These are phyloP conservation scores for Augochlora pura DNA, from an alignment of 1,140 invertebrate species.

Conservation along the genomic window DNA sequence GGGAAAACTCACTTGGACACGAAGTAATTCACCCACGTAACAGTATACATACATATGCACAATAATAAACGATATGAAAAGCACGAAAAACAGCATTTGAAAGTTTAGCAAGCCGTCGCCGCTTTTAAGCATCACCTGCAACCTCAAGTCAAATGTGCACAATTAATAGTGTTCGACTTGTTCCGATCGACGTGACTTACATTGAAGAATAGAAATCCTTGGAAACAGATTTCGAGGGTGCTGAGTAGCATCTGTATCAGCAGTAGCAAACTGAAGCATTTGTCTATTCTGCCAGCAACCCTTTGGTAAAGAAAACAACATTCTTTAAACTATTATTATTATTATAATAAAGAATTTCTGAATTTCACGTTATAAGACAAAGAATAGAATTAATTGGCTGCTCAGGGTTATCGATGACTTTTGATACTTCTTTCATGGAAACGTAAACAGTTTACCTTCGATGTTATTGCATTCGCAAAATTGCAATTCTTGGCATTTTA, in stretches of 20 bases:
- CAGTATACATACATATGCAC: conserved; percentile 51
- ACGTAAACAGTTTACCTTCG: too few species aligned
- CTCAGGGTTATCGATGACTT: not conserved
- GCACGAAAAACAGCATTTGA: conserved; percentile 24
- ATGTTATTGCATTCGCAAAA: too few species aligned
- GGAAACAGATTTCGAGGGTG: conserved; percentile 52
- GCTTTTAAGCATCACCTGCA: conserved; percentile 16
- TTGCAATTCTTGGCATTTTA: too few species aligned
- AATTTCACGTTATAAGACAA: not conserved
- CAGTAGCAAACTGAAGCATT: conserved; percentile 52
- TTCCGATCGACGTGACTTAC: conserved; percentile 17
- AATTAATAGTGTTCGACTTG: not conserved
- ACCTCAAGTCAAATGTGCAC: not conserved
- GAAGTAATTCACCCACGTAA: conserved; percentile 51
- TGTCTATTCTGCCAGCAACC: conserved; percentile 38
- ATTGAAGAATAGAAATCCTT: conserved; percentile 42
- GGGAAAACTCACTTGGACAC: conserved; percentile 26
- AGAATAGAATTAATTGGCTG: not conserved
- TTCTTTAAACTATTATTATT: too few species aligned
- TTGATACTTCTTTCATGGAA: too few species aligned
- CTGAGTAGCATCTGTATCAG: conserved; percentile 40
- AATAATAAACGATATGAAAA: conserved; percentile 32
- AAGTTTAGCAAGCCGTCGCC: not conserved
- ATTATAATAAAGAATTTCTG: too few species aligned
- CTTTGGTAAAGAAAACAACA: not conserved